phyloP scores from a whole-genome alignment of 2,888 invertebrate genomes.

The Parasteatoda lunata region DNA sequence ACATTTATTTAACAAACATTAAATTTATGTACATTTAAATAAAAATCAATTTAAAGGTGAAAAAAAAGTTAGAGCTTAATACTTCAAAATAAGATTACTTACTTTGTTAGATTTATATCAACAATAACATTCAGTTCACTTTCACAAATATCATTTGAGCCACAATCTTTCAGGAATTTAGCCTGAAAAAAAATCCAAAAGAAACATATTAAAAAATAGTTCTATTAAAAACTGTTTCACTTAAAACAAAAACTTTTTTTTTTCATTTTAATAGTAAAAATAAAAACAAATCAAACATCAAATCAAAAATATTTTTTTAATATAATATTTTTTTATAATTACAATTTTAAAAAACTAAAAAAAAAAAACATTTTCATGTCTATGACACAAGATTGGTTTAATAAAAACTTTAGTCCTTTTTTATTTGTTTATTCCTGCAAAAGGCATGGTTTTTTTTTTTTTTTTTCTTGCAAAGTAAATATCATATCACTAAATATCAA shows the following conservation, averaged over 20 bases:
- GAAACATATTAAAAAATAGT: background rate
- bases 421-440: too few species aligned
- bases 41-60: background rate
- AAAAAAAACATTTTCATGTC: too few species aligned
- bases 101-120: conserved; percentile 79
- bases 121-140: conserved; percentile 85
- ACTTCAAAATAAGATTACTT: conserved; percentile 69
- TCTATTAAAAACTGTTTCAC: too few species aligned
- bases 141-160: conserved; percentile 84
- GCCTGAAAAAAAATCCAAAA: conserved; percentile 48
- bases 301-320: background rate
- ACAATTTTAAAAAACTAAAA: too few species aligned
- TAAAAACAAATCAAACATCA: background rate
- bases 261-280: background rate
- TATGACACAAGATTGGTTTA: too few species aligned
- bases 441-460: too few species aligned
- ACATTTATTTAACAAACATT: background rate
- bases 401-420: too few species aligned
- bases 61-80: background rate
- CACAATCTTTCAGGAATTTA: conserved; percentile 70
- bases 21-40: background rate
- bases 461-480: too few species aligned
- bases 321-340: too few species aligned
- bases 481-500: too few species aligned
- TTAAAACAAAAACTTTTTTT: background rate